These are phyloP conservation scores for Tachycineta bicolor DNA, from an alignment of 2,113 vertebrate genomes.

Conservation along the genomic window DNA sequence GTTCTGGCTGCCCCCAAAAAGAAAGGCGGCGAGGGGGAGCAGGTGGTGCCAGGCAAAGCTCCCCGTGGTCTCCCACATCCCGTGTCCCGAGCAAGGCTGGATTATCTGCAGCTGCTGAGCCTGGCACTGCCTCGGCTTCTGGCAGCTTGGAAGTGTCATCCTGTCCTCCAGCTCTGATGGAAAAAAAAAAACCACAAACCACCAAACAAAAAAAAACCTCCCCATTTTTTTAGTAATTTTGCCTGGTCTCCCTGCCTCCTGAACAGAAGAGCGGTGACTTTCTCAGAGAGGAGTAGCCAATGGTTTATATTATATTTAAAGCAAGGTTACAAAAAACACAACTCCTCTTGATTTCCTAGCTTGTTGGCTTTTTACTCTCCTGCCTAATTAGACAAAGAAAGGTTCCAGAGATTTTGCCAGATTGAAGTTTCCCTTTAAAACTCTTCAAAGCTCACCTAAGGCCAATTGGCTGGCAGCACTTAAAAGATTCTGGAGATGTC, in stretches of 20 bases:
- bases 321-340: neutral
- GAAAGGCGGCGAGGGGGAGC: neutral
- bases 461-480: neutral
- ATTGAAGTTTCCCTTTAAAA: neutral
- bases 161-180: neutral
- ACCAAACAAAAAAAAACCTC: no score
- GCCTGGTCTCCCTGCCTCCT: neutral
- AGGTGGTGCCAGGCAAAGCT: neutral
- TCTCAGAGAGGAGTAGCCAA: neutral
- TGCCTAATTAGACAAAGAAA: slow-evolving; percentile 4
- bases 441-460: neutral
- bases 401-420: neutral
- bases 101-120: neutral
- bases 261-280: neutral
- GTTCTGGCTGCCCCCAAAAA: neutral
- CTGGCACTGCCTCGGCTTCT: neutral
- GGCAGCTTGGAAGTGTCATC: neutral
- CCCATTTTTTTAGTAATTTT: neutral
- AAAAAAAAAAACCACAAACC: neutral
- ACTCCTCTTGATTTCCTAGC: neutral
- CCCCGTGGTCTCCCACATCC: neutral
- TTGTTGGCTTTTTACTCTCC: neutral
- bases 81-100: neutral
- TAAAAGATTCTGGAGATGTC: neutral
- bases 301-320: neutral